Evolutionary conservation across 2,888 invertebrate genomes (phyloP).

Genomic region (Drosophila tripunctata): DNA sequence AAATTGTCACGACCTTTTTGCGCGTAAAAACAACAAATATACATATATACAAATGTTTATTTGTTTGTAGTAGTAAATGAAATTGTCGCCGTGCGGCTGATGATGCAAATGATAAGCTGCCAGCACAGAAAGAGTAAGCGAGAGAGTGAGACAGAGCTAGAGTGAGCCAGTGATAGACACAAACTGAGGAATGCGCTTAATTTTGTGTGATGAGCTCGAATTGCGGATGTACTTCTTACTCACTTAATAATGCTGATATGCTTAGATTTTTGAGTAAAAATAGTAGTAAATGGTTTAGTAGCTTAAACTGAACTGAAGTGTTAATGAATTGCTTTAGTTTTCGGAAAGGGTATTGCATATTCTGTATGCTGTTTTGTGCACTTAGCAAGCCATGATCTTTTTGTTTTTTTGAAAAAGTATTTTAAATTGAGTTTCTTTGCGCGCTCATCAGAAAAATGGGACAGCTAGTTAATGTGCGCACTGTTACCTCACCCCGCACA

Average conservation of each 20-base stretch:
- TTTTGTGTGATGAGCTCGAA: conserved; percentile 46
- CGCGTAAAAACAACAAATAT: conserved; percentile 32
- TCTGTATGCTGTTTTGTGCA: background rate
- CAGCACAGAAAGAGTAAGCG: background rate
- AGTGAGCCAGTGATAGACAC: background rate
- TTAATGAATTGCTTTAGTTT: background rate
- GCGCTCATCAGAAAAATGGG: conserved; percentile 68
- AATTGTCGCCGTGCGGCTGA: conserved; percentile 37
- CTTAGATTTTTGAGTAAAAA: no score
- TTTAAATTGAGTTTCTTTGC: conserved; percentile 58
- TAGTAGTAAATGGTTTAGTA: no score
- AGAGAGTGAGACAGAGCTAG: background rate
- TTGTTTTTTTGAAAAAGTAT: conserved; percentile 35
- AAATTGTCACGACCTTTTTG: conserved; percentile 71
- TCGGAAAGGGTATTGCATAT: conserved; percentile 28
- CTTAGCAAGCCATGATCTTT: background rate
- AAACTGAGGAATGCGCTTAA: conserved; percentile 67
- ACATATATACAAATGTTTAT: background rate
- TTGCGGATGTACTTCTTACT: conserved; percentile 9
- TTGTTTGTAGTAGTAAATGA: no score
- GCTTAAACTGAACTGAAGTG: background rate
- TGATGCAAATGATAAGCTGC: conserved; percentile 58
- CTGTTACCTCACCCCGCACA: background rate
- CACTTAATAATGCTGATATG: no score
- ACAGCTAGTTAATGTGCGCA: conserved; percentile 66